Evolutionary conservation across 2,113 vertebrate genomes (phyloP), one percentile per base, ranked within the genome.

Genomic region (Petromus typicus): DNA sequence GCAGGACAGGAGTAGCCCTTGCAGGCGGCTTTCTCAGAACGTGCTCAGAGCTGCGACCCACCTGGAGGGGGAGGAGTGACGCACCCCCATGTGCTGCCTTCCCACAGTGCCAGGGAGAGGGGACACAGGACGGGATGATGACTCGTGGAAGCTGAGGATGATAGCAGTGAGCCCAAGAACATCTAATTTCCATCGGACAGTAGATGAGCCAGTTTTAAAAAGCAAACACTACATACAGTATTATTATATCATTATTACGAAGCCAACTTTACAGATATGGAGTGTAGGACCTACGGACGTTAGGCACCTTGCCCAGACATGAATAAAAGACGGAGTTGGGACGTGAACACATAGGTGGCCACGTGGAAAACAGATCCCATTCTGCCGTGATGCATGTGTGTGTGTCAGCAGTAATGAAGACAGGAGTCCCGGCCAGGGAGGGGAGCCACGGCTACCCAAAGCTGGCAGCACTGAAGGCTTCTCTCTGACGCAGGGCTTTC

Each of bases 41-140:
- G 59, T 18, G 23, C 43, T 71, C 11, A 10, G 69, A 83, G 25
- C 0, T 3, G 17, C 13, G 0, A 11, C 57, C 43, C 75, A 4
- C 30, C 3, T 0, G 0, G 43, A n/a, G 20, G 3, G 67, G 23
- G 54, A 86, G 45, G 2, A 0, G 0, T n/a, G 67, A 69, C 16
- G 64, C 27, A 16, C 18, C 32, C 27, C 11, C 3, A 11, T 0
- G 37, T 20, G 51, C 45, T 67, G 32, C 40, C 88, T 56, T 7
- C 79, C 76, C 56, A 7, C 4, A 40, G 51, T 25, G 2, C 30
- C 92, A 51, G 0, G 43, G 37, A n/a, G 63, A 82, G 66, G 37
- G 54, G 18, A 78, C 82, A 37, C 0, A 0, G 34, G 43, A 2
- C 18, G 2, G 27, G 71, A 34, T 2, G 18, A 23, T 25, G 43